Evolutionary conservation across 2,797 vertebrate genomes (phyloP).

Genomic region (Sebastes iracundus): DNA sequence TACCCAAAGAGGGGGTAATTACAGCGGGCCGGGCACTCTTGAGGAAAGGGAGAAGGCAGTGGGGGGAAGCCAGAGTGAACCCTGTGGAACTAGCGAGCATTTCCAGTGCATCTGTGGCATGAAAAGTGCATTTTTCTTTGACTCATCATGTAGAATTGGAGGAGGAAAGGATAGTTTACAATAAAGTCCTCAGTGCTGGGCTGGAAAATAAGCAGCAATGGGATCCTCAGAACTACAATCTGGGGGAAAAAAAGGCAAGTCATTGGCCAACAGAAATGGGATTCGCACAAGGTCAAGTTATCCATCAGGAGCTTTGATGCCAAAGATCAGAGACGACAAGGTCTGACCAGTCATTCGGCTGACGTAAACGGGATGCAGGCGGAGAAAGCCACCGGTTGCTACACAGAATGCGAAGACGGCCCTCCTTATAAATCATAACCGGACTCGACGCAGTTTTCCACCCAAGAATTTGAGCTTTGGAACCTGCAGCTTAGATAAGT

Average conservation of each 20-base stretch:
- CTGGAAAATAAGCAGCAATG: slow-evolving; percentile 27
- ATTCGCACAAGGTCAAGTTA: slow-evolving; percentile 44
- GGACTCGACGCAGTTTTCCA: neutral
- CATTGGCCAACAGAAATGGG: neutral
- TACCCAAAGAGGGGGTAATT: slow-evolving; percentile 42
- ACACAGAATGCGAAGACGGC: neutral
- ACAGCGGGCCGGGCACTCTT: slow-evolving; percentile 21
- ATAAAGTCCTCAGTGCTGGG: slow-evolving; percentile 1
- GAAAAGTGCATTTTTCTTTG: neutral
- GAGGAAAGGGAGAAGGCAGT: slow-evolving; percentile 1
- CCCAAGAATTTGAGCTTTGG: slow-evolving; percentile 28
- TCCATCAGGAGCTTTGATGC: slow-evolving; percentile 37
- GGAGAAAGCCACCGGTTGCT: slow-evolving; percentile 17
- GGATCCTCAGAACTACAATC: slow-evolving; percentile 1
- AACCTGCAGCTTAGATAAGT: slow-evolving; percentile 16
- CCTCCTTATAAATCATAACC: slow-evolving; percentile 12
- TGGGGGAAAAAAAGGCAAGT: neutral
- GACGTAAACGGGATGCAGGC: slow-evolving; percentile 21
- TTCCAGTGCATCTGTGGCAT: slow-evolving; percentile 15
- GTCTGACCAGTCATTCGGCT: slow-evolving; percentile 21
- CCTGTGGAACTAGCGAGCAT: slow-evolving; percentile 13
- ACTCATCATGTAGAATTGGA: neutral
- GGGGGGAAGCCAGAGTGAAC: neutral
- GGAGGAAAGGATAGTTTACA: neutral
- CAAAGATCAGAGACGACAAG: slow-evolving; percentile 23